phyloP scores from a whole-genome alignment of 2,797 vertebrate species.

The Onychomys arenicola region DNA sequence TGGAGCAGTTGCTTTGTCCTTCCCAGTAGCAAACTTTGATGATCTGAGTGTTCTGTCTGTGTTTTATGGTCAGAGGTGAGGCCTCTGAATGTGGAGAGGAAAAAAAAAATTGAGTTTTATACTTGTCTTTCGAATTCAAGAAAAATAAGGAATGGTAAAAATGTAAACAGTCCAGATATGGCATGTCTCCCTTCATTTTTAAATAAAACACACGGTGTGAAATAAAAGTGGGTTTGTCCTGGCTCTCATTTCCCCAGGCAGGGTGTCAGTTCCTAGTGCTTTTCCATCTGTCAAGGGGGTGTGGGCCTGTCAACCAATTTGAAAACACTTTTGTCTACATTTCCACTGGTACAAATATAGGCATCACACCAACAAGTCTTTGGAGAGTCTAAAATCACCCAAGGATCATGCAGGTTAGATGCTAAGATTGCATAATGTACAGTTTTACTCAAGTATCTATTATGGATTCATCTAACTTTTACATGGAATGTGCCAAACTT shows the following conservation, averaged over 20 bases:
- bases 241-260: slow-evolving; percentile 53
- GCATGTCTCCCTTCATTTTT: background rate
- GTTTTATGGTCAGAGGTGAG: background rate
- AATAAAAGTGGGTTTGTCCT: slow-evolving; percentile 34
- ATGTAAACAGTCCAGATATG: background rate
- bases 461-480: background rate
- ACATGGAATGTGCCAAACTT: background rate
- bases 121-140: background rate
- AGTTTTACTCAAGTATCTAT: background rate
- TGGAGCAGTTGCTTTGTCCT: background rate
- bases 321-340: slow-evolving; percentile 45
- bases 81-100: background rate
- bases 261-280: slow-evolving; percentile 52
- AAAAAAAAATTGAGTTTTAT: slow-evolving; percentile 13
- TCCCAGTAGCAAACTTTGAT: background rate
- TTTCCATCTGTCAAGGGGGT: slow-evolving; percentile 52
- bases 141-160: background rate
- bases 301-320: slow-evolving; percentile 42
- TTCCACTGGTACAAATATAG: background rate
- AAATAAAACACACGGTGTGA: slow-evolving; percentile 19
- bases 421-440: background rate
- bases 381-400: background rate
- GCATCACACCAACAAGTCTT: background rate
- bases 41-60: background rate
- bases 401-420: no score